phyloP scores from a whole-genome alignment of 2,888 invertebrate genomes.

The Sinotaia quadrata region DNA sequence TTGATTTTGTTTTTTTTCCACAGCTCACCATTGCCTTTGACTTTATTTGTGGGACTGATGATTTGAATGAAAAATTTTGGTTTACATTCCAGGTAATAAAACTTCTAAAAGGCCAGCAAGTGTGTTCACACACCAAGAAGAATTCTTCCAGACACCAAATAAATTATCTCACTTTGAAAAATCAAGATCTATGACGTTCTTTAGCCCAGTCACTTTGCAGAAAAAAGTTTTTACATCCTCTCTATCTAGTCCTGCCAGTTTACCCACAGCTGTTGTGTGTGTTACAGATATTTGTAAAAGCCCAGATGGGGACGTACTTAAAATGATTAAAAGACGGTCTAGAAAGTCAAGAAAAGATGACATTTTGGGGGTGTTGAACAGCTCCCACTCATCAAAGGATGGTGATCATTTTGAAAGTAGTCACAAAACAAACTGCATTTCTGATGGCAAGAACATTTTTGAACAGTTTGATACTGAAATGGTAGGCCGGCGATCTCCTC shows the following conservation, averaged over 20 bases:
- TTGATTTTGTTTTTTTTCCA: too few relatives aligned
- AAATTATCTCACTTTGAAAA: background rate
- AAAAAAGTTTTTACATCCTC: conserved; percentile 7
- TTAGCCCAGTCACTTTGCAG: background rate
- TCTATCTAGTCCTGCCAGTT: conserved; percentile 7
- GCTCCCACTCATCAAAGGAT: background rate
- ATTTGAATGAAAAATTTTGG: too few relatives aligned
- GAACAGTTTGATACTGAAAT: conserved; percentile 31
- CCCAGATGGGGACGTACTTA: conserved; percentile 20
- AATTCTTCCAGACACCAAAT: background rate
- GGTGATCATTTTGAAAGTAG: conserved; percentile 1
- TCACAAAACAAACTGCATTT: background rate
- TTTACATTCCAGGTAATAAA: background rate
- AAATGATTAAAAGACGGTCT: conserved; percentile 21
- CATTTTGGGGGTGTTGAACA: background rate
- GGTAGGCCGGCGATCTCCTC: conserved; percentile 18
- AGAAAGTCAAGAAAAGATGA: background rate
- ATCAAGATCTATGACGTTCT: background rate
- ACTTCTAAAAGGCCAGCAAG: background rate
- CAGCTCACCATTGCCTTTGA: too few relatives aligned
- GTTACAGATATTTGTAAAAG: conserved; percentile 35
- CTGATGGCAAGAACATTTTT: conserved; percentile 29
- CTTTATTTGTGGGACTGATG: too few relatives aligned
- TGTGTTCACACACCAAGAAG: background rate
- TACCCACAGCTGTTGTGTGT: conserved; percentile 37